Evolutionary conservation across 2,888 invertebrate genomes (phyloP).

Genomic region (Ophion costatus): DNA sequence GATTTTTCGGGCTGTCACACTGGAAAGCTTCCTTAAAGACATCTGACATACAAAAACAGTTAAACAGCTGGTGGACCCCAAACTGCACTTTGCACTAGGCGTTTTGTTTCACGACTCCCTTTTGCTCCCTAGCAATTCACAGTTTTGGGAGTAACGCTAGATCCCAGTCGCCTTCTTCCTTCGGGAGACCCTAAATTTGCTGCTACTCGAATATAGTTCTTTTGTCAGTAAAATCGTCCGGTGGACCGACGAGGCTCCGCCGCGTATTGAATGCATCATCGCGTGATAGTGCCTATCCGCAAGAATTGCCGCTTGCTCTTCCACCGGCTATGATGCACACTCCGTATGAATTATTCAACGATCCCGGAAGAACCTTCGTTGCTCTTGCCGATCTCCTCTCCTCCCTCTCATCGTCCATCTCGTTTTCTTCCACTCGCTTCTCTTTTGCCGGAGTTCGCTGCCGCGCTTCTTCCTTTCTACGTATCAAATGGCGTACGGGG

Average conservation of each 20-base stretch:
- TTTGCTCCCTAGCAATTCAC: neutral
- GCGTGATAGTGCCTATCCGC: constrained; percentile 30
- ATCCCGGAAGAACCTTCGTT: constrained; percentile 65
- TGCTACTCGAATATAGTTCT: constrained; percentile 28
- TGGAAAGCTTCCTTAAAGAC: too few species aligned
- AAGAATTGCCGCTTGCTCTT: constrained; percentile 43
- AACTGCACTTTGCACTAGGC: neutral
- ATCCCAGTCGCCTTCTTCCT: neutral
- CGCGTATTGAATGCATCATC: constrained; percentile 48
- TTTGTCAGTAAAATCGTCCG: constrained; percentile 47
- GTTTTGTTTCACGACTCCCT: neutral
- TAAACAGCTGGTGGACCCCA: too few species aligned
- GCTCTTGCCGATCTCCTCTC: constrained; percentile 46
- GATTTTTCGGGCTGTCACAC: too few species aligned
- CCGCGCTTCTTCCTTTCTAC: constrained; percentile 56
- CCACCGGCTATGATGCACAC: constrained; percentile 60
- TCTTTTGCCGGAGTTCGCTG: constrained; percentile 37
- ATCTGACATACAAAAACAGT: too few species aligned
- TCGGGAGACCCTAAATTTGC: constrained; percentile 11
- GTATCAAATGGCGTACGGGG: constrained; percentile 56
- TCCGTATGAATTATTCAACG: constrained; percentile 63
- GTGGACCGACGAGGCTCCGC: constrained; percentile 16
- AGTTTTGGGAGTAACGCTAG: constrained; percentile 3
- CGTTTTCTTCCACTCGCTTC: constrained; percentile 23
- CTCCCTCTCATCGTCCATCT: constrained; percentile 15